phyloP scores from a whole-genome alignment of 1,140 invertebrate species.

The Temnothorax curvispinosus region DNA sequence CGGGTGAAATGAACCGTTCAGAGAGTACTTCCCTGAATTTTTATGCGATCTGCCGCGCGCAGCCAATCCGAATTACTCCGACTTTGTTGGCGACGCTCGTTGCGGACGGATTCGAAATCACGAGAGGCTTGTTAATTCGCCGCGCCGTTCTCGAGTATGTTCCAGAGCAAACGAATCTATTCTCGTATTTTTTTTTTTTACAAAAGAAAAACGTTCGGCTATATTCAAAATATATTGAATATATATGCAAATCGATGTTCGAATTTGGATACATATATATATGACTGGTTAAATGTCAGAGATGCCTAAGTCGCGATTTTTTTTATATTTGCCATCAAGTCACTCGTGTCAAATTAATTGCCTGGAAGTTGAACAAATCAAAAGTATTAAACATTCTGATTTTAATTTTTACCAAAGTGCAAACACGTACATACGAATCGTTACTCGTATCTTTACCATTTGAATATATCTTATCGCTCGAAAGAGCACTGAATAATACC shows the following conservation, averaged over 20 bases:
- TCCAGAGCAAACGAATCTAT: neutral
- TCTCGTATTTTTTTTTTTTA: neutral
- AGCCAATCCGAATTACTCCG: conserved; percentile 53
- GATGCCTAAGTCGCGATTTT: neutral
- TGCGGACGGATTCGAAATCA: conserved; percentile 56
- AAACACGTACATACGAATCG: neutral
- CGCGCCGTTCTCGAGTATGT: conserved; percentile 10
- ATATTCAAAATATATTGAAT: neutral
- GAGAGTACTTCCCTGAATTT: conserved; percentile 58
- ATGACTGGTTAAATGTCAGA: neutral
- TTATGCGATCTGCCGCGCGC: conserved; percentile 49
- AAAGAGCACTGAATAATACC: neutral
- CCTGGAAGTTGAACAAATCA: neutral
- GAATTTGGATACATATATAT: neutral
- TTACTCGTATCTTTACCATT: neutral
- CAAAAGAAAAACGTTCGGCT: neutral
- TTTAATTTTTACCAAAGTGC: no score
- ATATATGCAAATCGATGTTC: conserved; percentile 2
- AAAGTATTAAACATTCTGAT: neutral
- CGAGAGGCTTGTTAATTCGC: conserved; percentile 46
- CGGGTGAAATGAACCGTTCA: conserved; percentile 64
- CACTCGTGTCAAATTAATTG: neutral
- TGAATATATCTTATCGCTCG: neutral
- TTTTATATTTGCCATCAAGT: neutral
- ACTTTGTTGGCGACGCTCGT: conserved; percentile 57